Evolutionary conservation across 2,113 vertebrate species (phyloP).

Genomic region (Hypanus sabinus): DNA sequence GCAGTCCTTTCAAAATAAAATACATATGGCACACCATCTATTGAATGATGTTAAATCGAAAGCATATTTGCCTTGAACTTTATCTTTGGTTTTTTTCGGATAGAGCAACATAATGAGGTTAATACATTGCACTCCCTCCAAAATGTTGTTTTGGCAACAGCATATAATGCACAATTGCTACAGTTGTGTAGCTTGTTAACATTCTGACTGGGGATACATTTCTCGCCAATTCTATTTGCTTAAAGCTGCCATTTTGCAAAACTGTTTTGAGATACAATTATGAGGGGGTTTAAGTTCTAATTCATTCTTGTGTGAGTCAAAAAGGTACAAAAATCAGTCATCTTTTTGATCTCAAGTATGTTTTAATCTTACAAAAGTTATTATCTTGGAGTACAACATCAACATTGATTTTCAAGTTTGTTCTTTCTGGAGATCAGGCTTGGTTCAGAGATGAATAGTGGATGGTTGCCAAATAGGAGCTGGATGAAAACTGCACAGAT

Average conservation of each 20-base stretch:
- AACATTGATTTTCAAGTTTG: not conserved
- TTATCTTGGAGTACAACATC: not conserved
- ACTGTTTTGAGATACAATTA: not conserved
- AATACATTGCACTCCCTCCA: too few species aligned
- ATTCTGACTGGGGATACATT: too few species aligned
- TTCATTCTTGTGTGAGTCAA: too few species aligned
- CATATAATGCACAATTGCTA: too few species aligned
- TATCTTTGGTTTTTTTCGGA: too few species aligned
- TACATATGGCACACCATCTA: not conserved
- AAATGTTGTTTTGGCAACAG: too few species aligned
- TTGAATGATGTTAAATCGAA: not conserved
- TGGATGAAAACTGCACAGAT: not conserved
- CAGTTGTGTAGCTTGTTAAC: too few species aligned
- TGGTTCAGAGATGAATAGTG: not conserved
- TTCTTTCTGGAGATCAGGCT: not conserved
- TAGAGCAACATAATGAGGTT: too few species aligned
- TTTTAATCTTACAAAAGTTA: not conserved
- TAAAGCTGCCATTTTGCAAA: not conserved
- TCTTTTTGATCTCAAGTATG: not conserved
- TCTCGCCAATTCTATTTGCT: not conserved
- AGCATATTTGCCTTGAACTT: not conserved
- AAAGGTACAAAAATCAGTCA: not conserved
- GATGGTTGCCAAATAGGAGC: not conserved
- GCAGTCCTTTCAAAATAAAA: not conserved
- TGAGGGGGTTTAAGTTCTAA: not conserved